phyloP scores from a whole-genome alignment of 2,113 vertebrate genomes.

The Calypte anna region DNA sequence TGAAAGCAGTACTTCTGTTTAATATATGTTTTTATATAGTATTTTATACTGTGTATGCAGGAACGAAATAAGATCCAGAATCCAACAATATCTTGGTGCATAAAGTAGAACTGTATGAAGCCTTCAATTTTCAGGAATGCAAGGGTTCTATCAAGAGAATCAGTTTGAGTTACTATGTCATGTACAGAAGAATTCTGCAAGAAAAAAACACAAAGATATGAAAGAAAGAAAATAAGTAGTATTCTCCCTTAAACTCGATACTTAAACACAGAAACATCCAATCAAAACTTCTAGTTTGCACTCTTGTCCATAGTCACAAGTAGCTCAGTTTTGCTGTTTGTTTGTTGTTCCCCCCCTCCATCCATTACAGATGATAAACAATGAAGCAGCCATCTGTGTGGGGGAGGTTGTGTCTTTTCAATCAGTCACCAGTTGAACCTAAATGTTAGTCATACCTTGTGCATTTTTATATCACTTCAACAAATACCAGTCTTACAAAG shows the following conservation, averaged over 20 bases:
- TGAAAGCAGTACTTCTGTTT: slow-evolving; percentile 11
- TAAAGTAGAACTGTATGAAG: slow-evolving; percentile 28
- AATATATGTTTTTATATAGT: background rate
- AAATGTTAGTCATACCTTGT: background rate
- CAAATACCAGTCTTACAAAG: background rate
- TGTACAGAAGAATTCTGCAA: background rate
- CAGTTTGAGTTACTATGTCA: background rate
- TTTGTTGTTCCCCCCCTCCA: background rate
- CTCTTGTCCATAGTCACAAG: background rate
- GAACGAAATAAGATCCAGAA: background rate
- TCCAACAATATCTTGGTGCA: background rate
- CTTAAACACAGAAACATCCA: background rate
- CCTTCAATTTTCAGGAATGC: slow-evolving; percentile 26
- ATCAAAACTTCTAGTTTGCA: background rate
- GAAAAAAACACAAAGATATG: background rate
- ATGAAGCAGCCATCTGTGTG: background rate
- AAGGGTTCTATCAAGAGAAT: slow-evolving; percentile 22
- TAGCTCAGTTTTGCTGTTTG: background rate
- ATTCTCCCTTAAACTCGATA: background rate
- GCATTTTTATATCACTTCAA: background rate
- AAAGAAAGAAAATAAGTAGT: background rate
- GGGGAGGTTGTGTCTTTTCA: background rate
- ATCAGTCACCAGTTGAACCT: background rate
- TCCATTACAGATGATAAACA: background rate
- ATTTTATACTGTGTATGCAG: background rate